Base-by-base conservation (phyloP, 2,888 invertebrate species). In the Troglohyphantes excavatus region DNA sequence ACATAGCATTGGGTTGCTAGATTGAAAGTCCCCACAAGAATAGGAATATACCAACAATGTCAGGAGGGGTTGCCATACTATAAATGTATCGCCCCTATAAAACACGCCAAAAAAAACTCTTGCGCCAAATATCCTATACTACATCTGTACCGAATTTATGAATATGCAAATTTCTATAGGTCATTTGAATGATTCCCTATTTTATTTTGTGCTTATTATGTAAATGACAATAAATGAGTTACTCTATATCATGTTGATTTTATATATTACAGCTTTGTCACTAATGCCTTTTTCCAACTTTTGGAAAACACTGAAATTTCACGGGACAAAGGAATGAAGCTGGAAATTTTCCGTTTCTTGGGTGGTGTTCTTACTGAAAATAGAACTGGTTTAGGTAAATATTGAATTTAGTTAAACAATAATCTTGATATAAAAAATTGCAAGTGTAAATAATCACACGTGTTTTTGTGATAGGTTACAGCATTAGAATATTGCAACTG, bases 351-450 rank as follows among this genome's bases (percentile, higher is more conserved):
- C 93, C 96, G 97, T 94, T 95, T 98, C 59, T 94, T 98, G 88
- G 97, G 97, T 17, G 95, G 95, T 2, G 95, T 97, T 67, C 95
- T 98, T 23, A 97, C 96, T 93, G 95, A 95, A 76, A 97, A 97
- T 93, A 97, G 96, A 93, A 97, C 98, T 94, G 96, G 95, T 93
- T 92, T 95, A 93, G 27, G 27, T 33, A 43, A 17, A 67, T 2
- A 0, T 17, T 27, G 13, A 39, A 39, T 11, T 39, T 39, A 39
- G 13, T 39, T 39, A 39, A 53, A 53, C 5, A 53, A 53, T 53
- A 53, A 53, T 0, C 9, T 46, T n/a, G n/a, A n/a, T 6, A 39
- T 39, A 39, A 39, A 11, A 39, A 13, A 39, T 39, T 39, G 3
- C 39, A 11, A 11, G 39, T 11, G 17, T 1, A 63, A 5, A 9